Conservation (phyloP, 1,140 invertebrate genomes). For the Sinonovacula constricta region DNA sequence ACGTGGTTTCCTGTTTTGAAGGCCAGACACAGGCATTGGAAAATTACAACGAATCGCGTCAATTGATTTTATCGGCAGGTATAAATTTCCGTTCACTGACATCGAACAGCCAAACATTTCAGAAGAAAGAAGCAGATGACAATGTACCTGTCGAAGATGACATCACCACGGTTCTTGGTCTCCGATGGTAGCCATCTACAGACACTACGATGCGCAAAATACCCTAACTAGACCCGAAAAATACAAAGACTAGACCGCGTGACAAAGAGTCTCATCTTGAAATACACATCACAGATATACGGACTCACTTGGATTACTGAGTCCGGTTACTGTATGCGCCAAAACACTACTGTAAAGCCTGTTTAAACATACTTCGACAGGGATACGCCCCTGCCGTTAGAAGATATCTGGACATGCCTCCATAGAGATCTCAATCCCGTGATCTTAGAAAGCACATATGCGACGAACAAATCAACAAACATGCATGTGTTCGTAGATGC, state of each 20-base stretch:
- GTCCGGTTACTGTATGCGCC: constrained; percentile 9
- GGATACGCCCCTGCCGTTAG: no score
- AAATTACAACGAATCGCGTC: background rate
- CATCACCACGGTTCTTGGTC: background rate
- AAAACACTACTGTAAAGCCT: background rate
- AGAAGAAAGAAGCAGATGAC: background rate
- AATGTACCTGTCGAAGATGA: background rate
- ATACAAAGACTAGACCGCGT: background rate
- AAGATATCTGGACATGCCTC: no score
- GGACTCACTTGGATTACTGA: background rate
- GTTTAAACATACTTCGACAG: background rate
- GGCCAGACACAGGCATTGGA: no score
- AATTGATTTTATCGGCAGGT: background rate
- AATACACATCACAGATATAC: background rate
- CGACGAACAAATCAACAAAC: no score
- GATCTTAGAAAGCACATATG: no score
- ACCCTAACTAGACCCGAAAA: background rate
- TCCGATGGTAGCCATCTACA: constrained; percentile 1
- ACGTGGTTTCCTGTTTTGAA: no score
- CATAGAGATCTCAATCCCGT: no score
- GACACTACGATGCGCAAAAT: background rate
- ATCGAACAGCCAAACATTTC: background rate
- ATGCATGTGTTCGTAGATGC: no score
- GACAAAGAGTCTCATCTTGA: background rate
- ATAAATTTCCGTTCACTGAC: constrained; percentile 1